Percentiles rank a stretch among this genome's conserved stretches.
phyloP scores from a whole-genome alignment of 2,888 invertebrate genomes.

The Polydesmus complanatus region DNA sequence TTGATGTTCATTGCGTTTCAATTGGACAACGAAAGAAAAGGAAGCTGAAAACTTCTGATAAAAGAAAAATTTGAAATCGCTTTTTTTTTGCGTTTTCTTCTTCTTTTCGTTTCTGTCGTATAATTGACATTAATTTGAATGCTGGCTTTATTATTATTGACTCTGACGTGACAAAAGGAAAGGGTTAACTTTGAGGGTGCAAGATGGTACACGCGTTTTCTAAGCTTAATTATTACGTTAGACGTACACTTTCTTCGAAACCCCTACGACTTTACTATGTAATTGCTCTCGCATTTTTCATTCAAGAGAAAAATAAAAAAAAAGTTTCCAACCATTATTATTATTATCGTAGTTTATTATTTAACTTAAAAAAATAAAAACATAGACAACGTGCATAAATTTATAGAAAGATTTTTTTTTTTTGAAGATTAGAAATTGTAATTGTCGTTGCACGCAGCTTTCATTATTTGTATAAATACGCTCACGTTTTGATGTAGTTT shows the following conservation, averaged over 20 bases:
- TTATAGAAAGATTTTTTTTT: not conserved
- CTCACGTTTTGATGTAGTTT: not conserved
- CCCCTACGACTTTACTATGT: not conserved
- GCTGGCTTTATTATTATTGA: not conserved
- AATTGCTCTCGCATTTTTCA: too few relatives aligned
- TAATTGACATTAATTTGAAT: not conserved
- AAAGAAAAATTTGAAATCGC: too few relatives aligned
- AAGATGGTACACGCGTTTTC: not conserved
- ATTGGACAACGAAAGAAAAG: too few relatives aligned
- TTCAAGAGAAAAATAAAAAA: too few relatives aligned
- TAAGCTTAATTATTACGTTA: not conserved
- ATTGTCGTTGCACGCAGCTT: not conserved
- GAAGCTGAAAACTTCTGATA: too few relatives aligned
- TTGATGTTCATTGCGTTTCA: too few relatives aligned
- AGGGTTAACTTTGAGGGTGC: not conserved
- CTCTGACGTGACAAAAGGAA: not conserved
- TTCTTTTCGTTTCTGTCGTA: not conserved
- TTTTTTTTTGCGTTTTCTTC: too few relatives aligned
- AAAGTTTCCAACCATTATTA: too few relatives aligned
- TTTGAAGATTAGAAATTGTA: not conserved
- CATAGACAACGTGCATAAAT: not conserved
- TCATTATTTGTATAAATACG: not conserved
- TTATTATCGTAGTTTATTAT: not conserved
- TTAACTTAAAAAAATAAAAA: not conserved
- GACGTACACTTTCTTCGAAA: not conserved